Evolutionary conservation across 2,797 vertebrate genomes (phyloP).

Genomic region (Lutjanus campechanus): DNA sequence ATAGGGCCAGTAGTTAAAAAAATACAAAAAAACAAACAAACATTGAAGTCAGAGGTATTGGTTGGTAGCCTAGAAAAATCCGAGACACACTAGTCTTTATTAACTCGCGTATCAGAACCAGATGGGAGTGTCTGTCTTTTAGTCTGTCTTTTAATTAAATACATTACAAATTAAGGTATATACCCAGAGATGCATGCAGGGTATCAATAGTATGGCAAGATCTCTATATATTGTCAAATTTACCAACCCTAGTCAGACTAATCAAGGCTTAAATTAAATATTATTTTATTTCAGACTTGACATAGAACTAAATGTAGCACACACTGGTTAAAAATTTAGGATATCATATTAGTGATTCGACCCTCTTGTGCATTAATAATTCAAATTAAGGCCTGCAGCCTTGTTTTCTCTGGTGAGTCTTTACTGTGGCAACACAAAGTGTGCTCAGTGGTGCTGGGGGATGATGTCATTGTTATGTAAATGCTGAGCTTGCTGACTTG

Average conservation of each 20-base stretch:
- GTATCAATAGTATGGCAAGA: neutral
- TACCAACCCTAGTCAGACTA: neutral
- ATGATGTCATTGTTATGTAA: constrained; percentile 88
- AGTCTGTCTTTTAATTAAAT: neutral
- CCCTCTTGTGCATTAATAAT: constrained; percentile 3
- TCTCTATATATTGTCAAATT: neutral
- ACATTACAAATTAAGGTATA: neutral
- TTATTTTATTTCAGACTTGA: neutral
- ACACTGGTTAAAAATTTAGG: neutral
- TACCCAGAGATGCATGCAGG: neutral
- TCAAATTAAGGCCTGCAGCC: neutral
- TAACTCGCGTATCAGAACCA: too few relatives aligned
- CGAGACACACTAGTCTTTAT: too few relatives aligned
- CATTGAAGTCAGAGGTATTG: too few relatives aligned
- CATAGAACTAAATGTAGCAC: neutral
- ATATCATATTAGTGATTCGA: constrained; percentile 7
- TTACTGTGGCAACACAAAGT: constrained; percentile 47
- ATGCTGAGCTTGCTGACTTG: constrained; percentile 68
- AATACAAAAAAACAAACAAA: too few relatives aligned
- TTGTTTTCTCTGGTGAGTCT: constrained; percentile 29
- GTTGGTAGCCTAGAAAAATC: too few relatives aligned
- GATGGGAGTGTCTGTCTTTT: neutral
- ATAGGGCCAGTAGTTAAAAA: too few relatives aligned
- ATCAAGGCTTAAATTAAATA: constrained; percentile 4
- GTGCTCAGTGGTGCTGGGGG: constrained; percentile 52